Evolutionary conservation across 1,140 invertebrate species (phyloP), one percentile per base, ranked within the genome.

Genomic region (Panagrolaimus sp.): DNA sequence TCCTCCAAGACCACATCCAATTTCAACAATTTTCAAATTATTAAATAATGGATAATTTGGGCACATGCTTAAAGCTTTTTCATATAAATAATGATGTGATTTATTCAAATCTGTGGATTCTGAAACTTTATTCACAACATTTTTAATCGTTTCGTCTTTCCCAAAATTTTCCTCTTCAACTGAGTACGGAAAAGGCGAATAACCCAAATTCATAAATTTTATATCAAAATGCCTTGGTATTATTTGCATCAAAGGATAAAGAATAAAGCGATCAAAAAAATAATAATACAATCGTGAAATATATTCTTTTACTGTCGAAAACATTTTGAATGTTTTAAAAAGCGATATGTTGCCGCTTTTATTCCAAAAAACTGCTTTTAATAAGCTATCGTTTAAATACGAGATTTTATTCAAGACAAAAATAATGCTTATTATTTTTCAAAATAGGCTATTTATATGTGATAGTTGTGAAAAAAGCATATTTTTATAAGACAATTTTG

Each of bases 1-100:
- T 17, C 74, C 74, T 15, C 74, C 74, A 26, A 76, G 32, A 28
- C 73, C 73, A 58, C 73, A 74, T 46, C 73, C 73, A 9, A 74
- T 64, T 28, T 74, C 73, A 44, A n/a, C 75, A 45, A 63, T n/a
- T 15, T 28, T 45, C n/a, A 66, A 17, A 44, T 47, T 21, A 2
- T 32, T 10, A 43, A 74, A 74, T 26, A 69, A 12, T 12, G 66
- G 66, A 58, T 74, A 74, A 43, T 47, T n/a, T 24, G 73, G 73
- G 17, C 73, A 76, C n/a, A 65, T 17, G 45, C 68, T 71, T 17
- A 74, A 43, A 14, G 73, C 48, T 67, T 76, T 74, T 70, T 74
- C 73, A 48, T 74, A 74, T 12, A 74, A 46, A 38, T 62, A 58
- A 43, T 62, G 77, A 64, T 74, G 73, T 26, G 74, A 10, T 48